Conservation (phyloP, 2,888 invertebrate species). For the Campopleginae sp. region DNA sequence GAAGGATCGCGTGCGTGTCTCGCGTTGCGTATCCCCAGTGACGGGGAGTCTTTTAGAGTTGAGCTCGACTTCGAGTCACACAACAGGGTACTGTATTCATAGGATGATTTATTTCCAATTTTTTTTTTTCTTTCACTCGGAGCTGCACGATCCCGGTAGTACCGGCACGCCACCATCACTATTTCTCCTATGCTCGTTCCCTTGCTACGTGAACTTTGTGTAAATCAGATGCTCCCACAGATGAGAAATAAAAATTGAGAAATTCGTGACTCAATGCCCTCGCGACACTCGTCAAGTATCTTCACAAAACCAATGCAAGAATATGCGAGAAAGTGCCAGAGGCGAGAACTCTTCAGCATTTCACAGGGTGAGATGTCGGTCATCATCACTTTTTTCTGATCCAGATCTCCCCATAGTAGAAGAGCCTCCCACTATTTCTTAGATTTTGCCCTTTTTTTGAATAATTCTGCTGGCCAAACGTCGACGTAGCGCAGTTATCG, state of each 20-base stretch:
- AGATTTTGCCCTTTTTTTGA: too few relatives aligned
- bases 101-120: constrained; percentile 31
- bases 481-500: too few relatives aligned
- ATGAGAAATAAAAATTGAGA: background rate
- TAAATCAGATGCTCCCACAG: constrained; percentile 37
- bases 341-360: too few relatives aligned
- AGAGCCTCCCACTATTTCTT: too few relatives aligned
- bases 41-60: constrained; percentile 48
- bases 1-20: constrained; percentile 68
- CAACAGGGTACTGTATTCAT: background rate
- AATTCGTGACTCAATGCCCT: constrained; percentile 58
- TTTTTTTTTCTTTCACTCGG: constrained; percentile 43
- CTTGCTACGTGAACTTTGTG: constrained; percentile 25
- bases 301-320: too few relatives aligned
- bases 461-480: too few relatives aligned
- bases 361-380: too few relatives aligned
- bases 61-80: constrained; percentile 24
- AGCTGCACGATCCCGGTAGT: constrained; percentile 64
- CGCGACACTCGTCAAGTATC: constrained; percentile 58
- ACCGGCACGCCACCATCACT: constrained; percentile 60
- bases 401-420: too few relatives aligned
- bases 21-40: constrained; percentile 57
- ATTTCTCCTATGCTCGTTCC: constrained; percentile 24
- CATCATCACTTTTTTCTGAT: too few relatives aligned
- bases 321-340: too few relatives aligned